Conservation (phyloP, 2,888 invertebrate genomes). For the Heterodera filipjevi region DNA sequence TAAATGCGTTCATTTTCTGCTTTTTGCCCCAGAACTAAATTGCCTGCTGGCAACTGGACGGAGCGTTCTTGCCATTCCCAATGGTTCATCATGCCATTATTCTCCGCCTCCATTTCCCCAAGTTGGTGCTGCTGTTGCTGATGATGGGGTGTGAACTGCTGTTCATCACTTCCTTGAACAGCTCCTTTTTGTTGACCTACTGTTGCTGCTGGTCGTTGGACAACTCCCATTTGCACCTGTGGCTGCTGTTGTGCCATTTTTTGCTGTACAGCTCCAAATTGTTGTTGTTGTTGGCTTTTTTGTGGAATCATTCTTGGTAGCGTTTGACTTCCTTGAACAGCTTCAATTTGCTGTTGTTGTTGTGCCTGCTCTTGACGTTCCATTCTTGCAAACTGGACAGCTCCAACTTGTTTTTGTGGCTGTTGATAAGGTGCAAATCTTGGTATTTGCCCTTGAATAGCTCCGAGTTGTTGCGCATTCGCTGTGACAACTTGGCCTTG, state of each 20-base stretch:
- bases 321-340: neutral
- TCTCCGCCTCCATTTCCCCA: neutral
- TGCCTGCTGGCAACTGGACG: neutral
- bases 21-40: neutral
- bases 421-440: neutral
- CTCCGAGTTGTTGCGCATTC: neutral
- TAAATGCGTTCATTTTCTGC: too few relatives aligned
- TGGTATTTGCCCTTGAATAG: neutral
- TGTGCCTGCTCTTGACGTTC: neutral
- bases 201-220: neutral
- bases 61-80: constrained; percentile 6
- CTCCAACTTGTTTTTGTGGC: neutral
- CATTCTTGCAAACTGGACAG: neutral
- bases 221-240: neutral
- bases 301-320: neutral
- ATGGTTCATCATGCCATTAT: neutral
- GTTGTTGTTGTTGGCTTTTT: neutral
- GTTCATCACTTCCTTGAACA: neutral
- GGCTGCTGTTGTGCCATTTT: neutral
- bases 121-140: neutral
- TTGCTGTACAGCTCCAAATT: neutral
- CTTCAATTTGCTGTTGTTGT: neutral
- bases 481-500: neutral
- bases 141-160: neutral
- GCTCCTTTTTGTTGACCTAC: neutral